These are phyloP conservation scores for Galerucella nymphaeae DNA, from an alignment of 2,888 invertebrate genomes.

Conservation along the genomic window DNA sequence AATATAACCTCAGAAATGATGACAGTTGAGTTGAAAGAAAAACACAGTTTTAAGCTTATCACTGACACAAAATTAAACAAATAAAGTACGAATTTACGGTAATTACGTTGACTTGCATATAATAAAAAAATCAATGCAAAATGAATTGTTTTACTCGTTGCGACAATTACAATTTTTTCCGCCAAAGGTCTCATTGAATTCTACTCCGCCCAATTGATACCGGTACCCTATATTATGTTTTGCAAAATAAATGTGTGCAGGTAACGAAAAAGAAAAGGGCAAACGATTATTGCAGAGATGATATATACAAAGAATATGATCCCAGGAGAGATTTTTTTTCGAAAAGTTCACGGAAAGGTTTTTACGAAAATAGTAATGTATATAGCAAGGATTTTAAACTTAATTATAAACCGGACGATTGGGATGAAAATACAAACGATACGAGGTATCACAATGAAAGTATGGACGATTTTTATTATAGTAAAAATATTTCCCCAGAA, in stretches of 20 bases:
- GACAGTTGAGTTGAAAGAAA: too few species aligned
- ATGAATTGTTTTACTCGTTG: too few species aligned
- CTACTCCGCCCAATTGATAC: too few species aligned
- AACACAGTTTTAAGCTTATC: too few species aligned
- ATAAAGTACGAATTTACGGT: too few species aligned
- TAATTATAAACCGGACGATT: background rate
- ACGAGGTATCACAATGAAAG: background rate
- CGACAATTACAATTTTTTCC: too few species aligned
- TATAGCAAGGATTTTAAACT: background rate
- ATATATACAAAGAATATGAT: constrained; percentile 29
- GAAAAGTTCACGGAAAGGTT: constrained; percentile 22
- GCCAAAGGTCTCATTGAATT: too few species aligned
- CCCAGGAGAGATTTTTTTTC: constrained; percentile 29
- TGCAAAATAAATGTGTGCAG: background rate
- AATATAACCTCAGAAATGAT: too few species aligned
- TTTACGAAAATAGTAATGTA: constrained; percentile 16
- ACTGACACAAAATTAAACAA: too few species aligned
- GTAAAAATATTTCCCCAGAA: background rate
- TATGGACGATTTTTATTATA: background rate
- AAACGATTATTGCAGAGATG: constrained; percentile 16
- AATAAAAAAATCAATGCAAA: too few species aligned
- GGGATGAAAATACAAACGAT: background rate
- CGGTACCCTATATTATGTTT: background rate
- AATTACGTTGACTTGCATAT: too few species aligned
- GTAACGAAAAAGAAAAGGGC: constrained; percentile 19